A percentile compares a stretch with the other conserved stretches of the same genome.
phyloP scores from a whole-genome alignment of 2,113 vertebrate genomes.

The Glareola pratincola region DNA sequence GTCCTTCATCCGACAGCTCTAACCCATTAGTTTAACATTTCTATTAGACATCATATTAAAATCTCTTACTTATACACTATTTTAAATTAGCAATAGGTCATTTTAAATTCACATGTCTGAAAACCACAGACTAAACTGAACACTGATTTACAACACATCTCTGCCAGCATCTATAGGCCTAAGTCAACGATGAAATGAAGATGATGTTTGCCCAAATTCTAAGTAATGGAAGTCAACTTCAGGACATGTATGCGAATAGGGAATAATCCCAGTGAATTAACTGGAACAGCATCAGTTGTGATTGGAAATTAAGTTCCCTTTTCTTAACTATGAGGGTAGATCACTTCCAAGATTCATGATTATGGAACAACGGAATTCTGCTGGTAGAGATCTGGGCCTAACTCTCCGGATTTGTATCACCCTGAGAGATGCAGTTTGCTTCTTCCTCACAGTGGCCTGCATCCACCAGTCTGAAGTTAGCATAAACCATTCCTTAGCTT shows the following conservation, averaged over 20 bases:
- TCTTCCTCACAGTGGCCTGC: background rate
- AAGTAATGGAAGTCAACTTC: background rate
- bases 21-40: background rate
- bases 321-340: background rate
- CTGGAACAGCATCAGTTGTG: background rate
- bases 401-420: background rate
- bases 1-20: background rate
- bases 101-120: background rate
- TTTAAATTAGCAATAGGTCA: background rate
- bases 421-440: background rate
- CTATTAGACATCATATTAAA: background rate
- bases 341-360: background rate
- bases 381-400: background rate
- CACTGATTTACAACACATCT: background rate
- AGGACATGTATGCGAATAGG: background rate
- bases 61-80: background rate
- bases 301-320: background rate
- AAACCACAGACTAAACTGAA: background rate
- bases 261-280: background rate
- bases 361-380: background rate
- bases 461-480: background rate
- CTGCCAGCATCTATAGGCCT: background rate
- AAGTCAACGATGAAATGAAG: background rate
- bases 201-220: background rate
- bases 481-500: background rate